Evolutionary conservation across 1,140 invertebrate genomes (phyloP).

Genomic region (Sitophilus oryzae): DNA sequence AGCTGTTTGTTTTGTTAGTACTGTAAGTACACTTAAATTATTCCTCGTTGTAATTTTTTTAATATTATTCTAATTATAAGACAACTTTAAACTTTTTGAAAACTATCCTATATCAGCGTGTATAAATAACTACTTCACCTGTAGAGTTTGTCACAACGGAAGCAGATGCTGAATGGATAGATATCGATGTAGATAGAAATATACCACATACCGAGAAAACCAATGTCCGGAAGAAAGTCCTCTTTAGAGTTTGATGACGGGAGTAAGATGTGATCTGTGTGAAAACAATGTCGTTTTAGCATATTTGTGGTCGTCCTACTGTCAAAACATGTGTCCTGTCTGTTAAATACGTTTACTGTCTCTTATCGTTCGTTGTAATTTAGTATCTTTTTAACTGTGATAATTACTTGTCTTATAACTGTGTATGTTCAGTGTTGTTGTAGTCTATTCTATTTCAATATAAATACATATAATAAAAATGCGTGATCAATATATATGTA

Average conservation of each 20-base stretch:
- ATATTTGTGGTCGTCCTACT: neutral
- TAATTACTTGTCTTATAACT: neutral
- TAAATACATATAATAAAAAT: neutral
- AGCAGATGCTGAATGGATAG: slow-evolving; percentile 45
- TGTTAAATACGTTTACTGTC: neutral
- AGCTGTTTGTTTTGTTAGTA: too few species aligned
- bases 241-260: slow-evolving; percentile 9
- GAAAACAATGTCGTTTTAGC: slow-evolving; percentile 6
- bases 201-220: slow-evolving; percentile 45
- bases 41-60: too few species aligned
- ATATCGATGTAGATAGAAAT: slow-evolving; percentile 28
- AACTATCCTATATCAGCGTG: too few species aligned
- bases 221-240: slow-evolving; percentile 12
- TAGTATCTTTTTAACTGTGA: too few species aligned
- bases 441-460: neutral
- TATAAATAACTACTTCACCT: too few species aligned
- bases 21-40: too few species aligned
- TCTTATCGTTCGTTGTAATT: neutral
- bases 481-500: too few species aligned
- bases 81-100: too few species aligned
- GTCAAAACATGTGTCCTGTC: neutral
- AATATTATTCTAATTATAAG: too few species aligned
- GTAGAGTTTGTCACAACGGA: neutral
- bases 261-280: slow-evolving; percentile 23
- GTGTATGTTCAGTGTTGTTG: neutral